Percentiles rank a stretch among this genome's conserved stretches.
These are phyloP conservation scores for Platygyra sinensis DNA, from an alignment of 64 coral and sea anemone species.

Conservation along the genomic window DNA sequence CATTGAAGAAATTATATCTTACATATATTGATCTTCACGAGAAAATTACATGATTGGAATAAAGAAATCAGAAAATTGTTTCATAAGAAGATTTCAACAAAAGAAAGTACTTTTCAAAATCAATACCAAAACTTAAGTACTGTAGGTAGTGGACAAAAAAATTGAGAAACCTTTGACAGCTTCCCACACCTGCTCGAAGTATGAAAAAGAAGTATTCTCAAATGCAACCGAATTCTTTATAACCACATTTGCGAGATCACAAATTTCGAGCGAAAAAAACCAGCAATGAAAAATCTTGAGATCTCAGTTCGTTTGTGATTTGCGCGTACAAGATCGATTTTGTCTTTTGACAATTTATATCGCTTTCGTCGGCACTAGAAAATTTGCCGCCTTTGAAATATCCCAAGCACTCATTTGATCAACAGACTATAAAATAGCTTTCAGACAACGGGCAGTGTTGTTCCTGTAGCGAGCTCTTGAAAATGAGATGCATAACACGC, in stretches of 20 bases:
- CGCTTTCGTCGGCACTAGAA: background rate
- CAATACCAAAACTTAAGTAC: background rate
- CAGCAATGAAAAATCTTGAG: background rate
- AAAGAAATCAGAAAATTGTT: background rate
- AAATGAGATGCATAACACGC: too few relatives aligned
- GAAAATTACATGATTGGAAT: background rate
- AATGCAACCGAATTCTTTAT: too few relatives aligned
- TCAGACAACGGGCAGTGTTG: background rate
- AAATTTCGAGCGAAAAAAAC: background rate
- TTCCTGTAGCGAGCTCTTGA: background rate
- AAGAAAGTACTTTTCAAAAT: background rate
- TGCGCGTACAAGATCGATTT: background rate
- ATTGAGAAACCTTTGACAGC: background rate
- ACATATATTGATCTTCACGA: background rate
- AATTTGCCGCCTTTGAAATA: background rate
- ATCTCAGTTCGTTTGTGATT: background rate
- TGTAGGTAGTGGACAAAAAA: too few relatives aligned
- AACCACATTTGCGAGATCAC: background rate
- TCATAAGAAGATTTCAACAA: background rate
- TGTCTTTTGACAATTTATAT: background rate
- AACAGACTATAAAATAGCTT: slow-evolving; percentile 39
- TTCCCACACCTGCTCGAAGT: background rate
- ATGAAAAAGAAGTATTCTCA: background rate
- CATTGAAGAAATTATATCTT: too few relatives aligned
- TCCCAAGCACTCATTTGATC: background rate